phyloP scores from a whole-genome alignment of 2,113 vertebrate genomes.

The Oreochromis tanganicae region DNA sequence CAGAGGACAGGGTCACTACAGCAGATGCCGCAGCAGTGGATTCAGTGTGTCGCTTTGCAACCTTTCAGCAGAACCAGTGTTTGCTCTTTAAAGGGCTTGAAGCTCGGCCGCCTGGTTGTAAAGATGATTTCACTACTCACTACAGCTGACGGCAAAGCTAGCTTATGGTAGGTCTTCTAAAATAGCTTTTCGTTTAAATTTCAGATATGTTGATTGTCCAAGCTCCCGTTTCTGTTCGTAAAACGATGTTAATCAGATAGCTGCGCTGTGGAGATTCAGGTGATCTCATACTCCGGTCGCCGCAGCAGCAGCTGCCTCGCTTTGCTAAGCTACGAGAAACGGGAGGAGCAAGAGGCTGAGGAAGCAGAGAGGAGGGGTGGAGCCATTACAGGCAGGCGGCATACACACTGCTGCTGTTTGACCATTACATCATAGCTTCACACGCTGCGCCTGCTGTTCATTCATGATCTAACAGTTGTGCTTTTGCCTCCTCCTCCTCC shows the following conservation, averaged over 20 bases:
- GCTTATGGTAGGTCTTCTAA: constrained; percentile 22
- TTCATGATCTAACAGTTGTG: constrained; percentile 56
- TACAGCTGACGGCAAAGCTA: constrained; percentile 41
- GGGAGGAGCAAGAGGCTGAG: constrained; percentile 39
- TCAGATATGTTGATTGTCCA: background rate
- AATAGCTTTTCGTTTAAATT: background rate
- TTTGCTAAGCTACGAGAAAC: constrained; percentile 44
- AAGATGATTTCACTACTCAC: constrained; percentile 51
- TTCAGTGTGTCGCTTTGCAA: constrained; percentile 21
- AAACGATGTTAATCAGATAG: background rate
- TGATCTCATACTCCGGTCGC: constrained; percentile 21
- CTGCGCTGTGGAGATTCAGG: background rate
- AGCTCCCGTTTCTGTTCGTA: background rate
- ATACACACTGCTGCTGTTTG: constrained; percentile 61
- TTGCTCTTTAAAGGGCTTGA: constrained; percentile 36
- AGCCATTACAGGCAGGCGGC: constrained; percentile 51
- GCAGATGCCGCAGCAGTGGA: constrained; percentile 34
- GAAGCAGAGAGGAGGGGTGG: constrained; percentile 56
- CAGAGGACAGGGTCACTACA: constrained; percentile 44
- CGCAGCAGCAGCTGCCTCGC: constrained; percentile 42
- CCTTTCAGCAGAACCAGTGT: constrained; percentile 49
- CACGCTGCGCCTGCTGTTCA: constrained; percentile 62
- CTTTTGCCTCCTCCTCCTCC: constrained; percentile 15
- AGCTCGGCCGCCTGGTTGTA: constrained; percentile 27
- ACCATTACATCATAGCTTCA: constrained; percentile 73